Percentiles rank a stretch among this genome's conserved stretches.
These are phyloP conservation scores for Tetramorium bicarinatum DNA, from an alignment of 2,888 invertebrate genomes.

Conservation along the genomic window DNA sequence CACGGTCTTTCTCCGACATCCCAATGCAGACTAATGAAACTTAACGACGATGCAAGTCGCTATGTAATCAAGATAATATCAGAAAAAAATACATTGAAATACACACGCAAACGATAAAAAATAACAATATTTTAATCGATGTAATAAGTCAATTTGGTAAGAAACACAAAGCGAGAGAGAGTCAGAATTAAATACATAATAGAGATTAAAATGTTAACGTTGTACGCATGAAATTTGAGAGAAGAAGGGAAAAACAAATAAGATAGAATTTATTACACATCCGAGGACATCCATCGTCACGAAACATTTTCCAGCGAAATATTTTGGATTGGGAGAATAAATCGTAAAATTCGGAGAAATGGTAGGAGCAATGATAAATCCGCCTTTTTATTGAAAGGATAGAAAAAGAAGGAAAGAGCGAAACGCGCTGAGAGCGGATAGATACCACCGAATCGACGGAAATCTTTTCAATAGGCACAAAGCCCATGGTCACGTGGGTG, in stretches of 20 bases:
- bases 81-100: constrained; percentile 39
- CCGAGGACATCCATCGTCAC: not conserved
- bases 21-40: constrained; percentile 57
- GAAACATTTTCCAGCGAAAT: constrained; percentile 11
- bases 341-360: constrained; percentile 25
- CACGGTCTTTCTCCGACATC: constrained; percentile 62
- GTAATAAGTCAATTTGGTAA: not conserved
- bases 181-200: not conserved
- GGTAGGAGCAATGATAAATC: constrained; percentile 28
- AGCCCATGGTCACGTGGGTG: constrained; percentile 43
- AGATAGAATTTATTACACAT: constrained; percentile 7
- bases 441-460: constrained; percentile 65
- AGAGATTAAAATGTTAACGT: constrained; percentile 3
- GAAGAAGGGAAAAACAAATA: not conserved
- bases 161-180: not conserved
- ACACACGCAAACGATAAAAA: not conserved
- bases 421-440: constrained; percentile 45
- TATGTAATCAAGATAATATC: constrained; percentile 49
- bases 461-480: constrained; percentile 63
- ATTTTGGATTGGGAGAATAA: constrained; percentile 8
- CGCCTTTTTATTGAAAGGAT: constrained; percentile 38
- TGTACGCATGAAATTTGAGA: not conserved
- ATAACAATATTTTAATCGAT: constrained; percentile 6
- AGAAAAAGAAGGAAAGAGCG: constrained; percentile 1
- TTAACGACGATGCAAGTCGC: constrained; percentile 39